Conservation (phyloP, 2,113 vertebrate genomes). For the Nesoenas mayeri region DNA sequence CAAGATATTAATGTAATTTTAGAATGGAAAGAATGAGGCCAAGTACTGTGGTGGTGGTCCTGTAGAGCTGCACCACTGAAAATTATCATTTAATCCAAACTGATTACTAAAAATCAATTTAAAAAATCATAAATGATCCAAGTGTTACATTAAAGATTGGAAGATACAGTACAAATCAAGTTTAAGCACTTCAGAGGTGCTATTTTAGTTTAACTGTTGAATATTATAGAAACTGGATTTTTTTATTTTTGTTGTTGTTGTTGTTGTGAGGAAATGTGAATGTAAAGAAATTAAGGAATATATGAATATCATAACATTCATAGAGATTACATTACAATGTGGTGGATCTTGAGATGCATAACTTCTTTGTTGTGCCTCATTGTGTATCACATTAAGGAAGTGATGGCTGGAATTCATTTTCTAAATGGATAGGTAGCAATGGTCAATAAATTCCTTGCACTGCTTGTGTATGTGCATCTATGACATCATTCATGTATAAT, state of each 20-base stretch:
- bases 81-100: background rate
- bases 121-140: background rate
- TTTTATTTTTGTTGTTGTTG: background rate
- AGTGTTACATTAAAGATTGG: background rate
- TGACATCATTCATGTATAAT: background rate
- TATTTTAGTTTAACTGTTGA: background rate
- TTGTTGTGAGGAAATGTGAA: background rate
- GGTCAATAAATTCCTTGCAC: slow-evolving; percentile 33
- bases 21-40: background rate
- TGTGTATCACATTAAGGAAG: slow-evolving; percentile 52
- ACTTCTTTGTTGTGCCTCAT: slow-evolving; percentile 34
- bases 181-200: background rate
- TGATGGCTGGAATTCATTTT: slow-evolving; percentile 35
- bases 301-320: background rate
- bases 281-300: background rate
- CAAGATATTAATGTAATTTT: background rate
- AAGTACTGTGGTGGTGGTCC: background rate
- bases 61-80: background rate
- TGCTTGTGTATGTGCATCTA: background rate
- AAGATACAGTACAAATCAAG: background rate
- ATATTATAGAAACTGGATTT: background rate
- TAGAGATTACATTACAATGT: background rate
- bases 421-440: slow-evolving; percentile 2
- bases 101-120: background rate
- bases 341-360: background rate